phyloP scores from a whole-genome alignment of 2,113 vertebrate species.

The Dryoscopus gambensis region DNA sequence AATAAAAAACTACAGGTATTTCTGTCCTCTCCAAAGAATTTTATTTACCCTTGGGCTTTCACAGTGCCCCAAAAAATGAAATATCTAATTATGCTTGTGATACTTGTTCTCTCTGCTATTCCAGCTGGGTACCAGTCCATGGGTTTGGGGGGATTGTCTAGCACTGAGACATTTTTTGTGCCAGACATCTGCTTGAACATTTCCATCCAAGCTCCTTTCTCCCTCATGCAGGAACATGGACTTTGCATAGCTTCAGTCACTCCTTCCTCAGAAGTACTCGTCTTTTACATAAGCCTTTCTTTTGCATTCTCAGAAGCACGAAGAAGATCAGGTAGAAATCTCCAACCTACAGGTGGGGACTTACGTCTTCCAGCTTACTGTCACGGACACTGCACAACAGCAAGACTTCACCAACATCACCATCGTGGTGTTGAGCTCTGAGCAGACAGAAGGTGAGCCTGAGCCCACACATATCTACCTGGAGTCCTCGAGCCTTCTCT shows the following conservation, averaged over 20 bases:
- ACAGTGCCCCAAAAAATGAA: neutral
- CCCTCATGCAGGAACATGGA: neutral
- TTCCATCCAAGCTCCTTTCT: neutral
- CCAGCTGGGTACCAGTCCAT: neutral
- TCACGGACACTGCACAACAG: conserved; percentile 69
- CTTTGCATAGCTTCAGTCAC: neutral
- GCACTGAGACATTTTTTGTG: neutral
- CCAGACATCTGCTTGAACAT: neutral
- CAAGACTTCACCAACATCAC: conserved; percentile 76
- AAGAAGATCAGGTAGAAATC: conserved; percentile 71
- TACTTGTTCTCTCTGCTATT: neutral
- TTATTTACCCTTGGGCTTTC: neutral
- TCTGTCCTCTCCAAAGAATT: neutral
- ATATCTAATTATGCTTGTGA: neutral
- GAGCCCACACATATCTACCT: neutral
- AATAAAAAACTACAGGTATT: neutral
- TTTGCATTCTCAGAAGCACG: conserved; percentile 70
- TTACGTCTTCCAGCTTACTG: conserved; percentile 86
- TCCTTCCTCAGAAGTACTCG: neutral
- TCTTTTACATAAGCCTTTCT: neutral
- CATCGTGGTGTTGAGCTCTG: conserved; percentile 82
- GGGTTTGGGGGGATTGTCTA: neutral
- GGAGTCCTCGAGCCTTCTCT: neutral
- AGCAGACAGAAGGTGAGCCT: conserved; percentile 86
- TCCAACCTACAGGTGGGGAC: conserved; percentile 83